Evolutionary conservation across 2,888 invertebrate species (phyloP).

Genomic region (Drosophila phalerata): DNA sequence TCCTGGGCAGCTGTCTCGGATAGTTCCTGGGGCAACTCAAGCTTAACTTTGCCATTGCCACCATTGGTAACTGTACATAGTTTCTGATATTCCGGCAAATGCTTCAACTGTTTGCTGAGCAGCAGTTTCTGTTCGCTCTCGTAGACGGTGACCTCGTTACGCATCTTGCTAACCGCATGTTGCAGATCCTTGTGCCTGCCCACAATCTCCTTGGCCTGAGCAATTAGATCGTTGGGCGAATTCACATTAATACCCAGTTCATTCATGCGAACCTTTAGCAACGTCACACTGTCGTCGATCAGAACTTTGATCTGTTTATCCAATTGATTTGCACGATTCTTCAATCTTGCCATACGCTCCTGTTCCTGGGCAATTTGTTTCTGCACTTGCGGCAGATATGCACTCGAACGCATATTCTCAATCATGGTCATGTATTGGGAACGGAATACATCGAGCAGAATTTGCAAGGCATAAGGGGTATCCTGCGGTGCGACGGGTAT

Average conservation of each 20-base stretch:
- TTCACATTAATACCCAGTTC: slow-evolving; percentile 96
- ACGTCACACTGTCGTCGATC: slow-evolving; percentile 95
- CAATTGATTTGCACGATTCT: slow-evolving; percentile 94
- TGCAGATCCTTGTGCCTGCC: slow-evolving; percentile 96
- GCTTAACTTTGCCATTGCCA: slow-evolving; percentile 78
- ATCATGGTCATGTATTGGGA: slow-evolving; percentile 94
- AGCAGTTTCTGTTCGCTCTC: slow-evolving; percentile 92
- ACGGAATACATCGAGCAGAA: slow-evolving; percentile 93
- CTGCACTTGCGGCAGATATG: slow-evolving; percentile 90
- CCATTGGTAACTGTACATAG: slow-evolving; percentile 49
- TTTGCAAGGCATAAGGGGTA: slow-evolving; percentile 94
- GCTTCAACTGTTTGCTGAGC: slow-evolving; percentile 90
- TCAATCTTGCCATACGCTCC: slow-evolving; percentile 92
- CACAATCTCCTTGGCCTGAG: slow-evolving; percentile 96
- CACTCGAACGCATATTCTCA: slow-evolving; percentile 92
- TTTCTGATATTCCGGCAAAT: slow-evolving; percentile 88
- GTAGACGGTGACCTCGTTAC: slow-evolving; percentile 90
- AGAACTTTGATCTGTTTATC: slow-evolving; percentile 97
- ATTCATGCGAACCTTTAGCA: slow-evolving; percentile 95
- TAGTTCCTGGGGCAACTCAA: slow-evolving; percentile 86
- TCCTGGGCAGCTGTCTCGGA: slow-evolving; percentile 91
- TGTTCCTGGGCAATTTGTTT: slow-evolving; percentile 93
- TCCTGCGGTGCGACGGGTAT: slow-evolving; percentile 92
- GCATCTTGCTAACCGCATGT: slow-evolving; percentile 93
- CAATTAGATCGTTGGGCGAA: slow-evolving; percentile 93